Base-by-base conservation (phyloP, 2,888 invertebrate species). In the Brachypalpus laphriformis region DNA sequence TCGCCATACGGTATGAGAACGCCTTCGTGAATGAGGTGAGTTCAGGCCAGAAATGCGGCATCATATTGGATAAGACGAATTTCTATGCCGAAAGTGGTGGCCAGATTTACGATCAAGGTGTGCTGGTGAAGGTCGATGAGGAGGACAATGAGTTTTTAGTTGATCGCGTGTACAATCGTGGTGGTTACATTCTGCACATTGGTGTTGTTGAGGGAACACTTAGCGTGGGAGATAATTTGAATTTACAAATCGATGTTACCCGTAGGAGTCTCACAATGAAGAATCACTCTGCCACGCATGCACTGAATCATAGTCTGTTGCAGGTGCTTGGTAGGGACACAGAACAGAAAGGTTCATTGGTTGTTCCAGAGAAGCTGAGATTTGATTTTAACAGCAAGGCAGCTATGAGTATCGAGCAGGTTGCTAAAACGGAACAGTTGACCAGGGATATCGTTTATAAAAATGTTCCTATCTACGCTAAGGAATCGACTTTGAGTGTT, bases 41-140 rank as follows among this genome's bases (percentile, higher is more conserved):
- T 34, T 95, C 96, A 28, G 98, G 98, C 0, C 95, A 97, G 89
- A 97, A 98, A 91, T 98, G 98, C 91, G 99, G 98, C 16, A 93
- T 99, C 71, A 93, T 99, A 87, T 93, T 99, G 80, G 97, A 99
- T 91, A 94, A 93, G 89, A 99, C 99, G 0, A 96, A 94, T 91
- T 99, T 99, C 92, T 99, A 99, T 92, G 99, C 99, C 0, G 99
- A 99, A 92, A 98, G 99, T 92, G 99, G 99, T 85, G 99, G 99
- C 11, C 99, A 99, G 93, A 98, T 98, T 89, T 98, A 95, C 91
- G 99, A 99, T 91, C 97, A 97, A 90, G 99, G 99, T 20, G 98
- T 96, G 88, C 94, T 98, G 91, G 95, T 95, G 0, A 98, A 97
- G 93, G 91, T 93, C 5, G 94, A 88, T 93, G 97, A 98, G 91